Percentiles rank a stretch among this genome's conserved stretches.
These are phyloP conservation scores for Etheostoma cragini DNA, from an alignment of 2,113 vertebrate genomes.

Conservation along the genomic window DNA sequence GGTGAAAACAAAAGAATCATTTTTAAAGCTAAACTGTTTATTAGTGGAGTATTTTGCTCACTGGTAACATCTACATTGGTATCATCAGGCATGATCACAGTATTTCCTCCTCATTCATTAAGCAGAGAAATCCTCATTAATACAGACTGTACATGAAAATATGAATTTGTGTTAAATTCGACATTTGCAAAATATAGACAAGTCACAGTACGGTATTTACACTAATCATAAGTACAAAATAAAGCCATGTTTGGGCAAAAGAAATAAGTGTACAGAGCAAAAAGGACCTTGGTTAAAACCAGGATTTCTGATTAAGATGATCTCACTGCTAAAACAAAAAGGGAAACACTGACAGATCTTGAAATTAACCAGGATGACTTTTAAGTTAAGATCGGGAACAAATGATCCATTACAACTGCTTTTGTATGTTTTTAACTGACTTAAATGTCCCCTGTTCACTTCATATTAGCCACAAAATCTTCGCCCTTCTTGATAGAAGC, in stretches of 20 bases:
- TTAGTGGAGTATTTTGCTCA: conserved; percentile 70
- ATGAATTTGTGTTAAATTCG: conserved; percentile 25
- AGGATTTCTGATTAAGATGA: conserved; percentile 26
- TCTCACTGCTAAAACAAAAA: conserved; percentile 43
- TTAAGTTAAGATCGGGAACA: conserved; percentile 51
- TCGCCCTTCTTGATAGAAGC: conserved; percentile 98
- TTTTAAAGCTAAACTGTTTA: conserved; percentile 71
- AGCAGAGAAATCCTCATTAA: conserved; percentile 38
- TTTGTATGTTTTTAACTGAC: neutral
- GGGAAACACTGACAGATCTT: conserved; percentile 68
- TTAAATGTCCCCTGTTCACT: conserved; percentile 80
- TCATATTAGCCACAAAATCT: conserved; percentile 93
- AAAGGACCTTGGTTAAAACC: conserved; percentile 14
- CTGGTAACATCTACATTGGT: conserved; percentile 62
- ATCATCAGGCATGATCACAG: conserved; percentile 65
- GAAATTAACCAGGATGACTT: conserved; percentile 52
- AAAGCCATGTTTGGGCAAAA: conserved; percentile 33
- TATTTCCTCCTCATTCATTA: conserved; percentile 62
- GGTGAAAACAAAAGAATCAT: neutral
- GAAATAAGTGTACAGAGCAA: neutral
- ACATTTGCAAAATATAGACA: conserved; percentile 60
- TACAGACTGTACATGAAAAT: conserved; percentile 60
- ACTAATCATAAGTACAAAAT: conserved; percentile 36
- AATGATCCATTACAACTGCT: conserved; percentile 59
- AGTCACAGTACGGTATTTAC: conserved; percentile 60